Evolutionary conservation across 2,888 invertebrate genomes (phyloP), one percentile per base, ranked within the genome.

Genomic region (Lordiphosa fenestrarum): DNA sequence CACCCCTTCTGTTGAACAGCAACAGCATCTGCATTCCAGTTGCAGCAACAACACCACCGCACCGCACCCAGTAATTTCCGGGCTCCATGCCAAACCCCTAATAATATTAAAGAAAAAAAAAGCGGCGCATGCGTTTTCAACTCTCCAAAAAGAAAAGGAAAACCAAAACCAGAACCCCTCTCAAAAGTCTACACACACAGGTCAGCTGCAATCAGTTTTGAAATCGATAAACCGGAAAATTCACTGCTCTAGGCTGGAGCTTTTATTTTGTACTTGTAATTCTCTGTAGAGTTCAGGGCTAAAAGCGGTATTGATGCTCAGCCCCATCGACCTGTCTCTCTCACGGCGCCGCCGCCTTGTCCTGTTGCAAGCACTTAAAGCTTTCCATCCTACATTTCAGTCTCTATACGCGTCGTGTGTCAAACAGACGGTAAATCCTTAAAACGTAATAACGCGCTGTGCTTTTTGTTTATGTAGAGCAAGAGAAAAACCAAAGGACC

Each of bases 31-130:
- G 25, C 25, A 25, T 7, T 25, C 25, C 63, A 30, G 9, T 30
- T 63, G 63, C 62, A 63, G 44, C 12, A 5, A 33, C 12, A 59
- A 49, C 61, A 60, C 53, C 66, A 67, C 81, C 80, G 78, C 66
- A 67, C 81, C 80, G 78, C 78, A 58, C 82, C 82, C 78, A 71
- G 53, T 49, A 66, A 68, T 73, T 77, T 82, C 71, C 68, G 63
- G 55, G 36, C 56, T 3, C 9, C 10, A 10, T 30, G 10, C 30
- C 30, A 10, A 10, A 30, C 30, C 30, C 30, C 51, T 40, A 53
- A 19, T 46, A 61, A 42, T 6, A 53, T 52, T 55, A 61, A 51
- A 33, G 46, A 35, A 41, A n/a, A 44, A 36, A 6, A 46, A 44
- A 25, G 33, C 40, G 30, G 50, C 71, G 82, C 82, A 78, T 71